A percentile compares a stretch with the other conserved stretches of the same genome.
These are phyloP conservation scores for Ornithoptera alexandrae DNA, from an alignment of 2,888 invertebrate species.

Conservation along the genomic window DNA sequence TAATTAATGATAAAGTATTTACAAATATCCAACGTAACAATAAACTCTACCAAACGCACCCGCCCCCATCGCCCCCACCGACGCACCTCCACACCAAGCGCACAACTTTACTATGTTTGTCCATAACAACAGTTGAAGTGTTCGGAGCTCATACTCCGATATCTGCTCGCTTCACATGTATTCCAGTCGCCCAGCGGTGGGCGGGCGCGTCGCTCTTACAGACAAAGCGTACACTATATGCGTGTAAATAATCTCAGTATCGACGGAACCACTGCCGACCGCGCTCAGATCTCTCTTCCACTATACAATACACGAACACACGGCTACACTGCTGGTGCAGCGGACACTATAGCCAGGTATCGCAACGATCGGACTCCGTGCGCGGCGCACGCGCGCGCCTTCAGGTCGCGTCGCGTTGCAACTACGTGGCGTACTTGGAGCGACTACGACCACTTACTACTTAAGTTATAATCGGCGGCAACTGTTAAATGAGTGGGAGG, in stretches of 20 bases:
- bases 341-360: not conserved
- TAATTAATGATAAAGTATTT: constrained; percentile 58
- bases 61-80: too few relatives aligned
- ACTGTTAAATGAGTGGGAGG: not conserved
- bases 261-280: not conserved
- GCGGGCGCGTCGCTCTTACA: too few relatives aligned
- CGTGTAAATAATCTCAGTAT: constrained; percentile 8
- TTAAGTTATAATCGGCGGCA: not conserved
- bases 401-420: not conserved
- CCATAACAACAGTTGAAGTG: not conserved
- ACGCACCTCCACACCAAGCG: too few relatives aligned
- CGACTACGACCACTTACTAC: not conserved
- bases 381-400: not conserved
- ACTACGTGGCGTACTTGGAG: too few relatives aligned
- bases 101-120: too few relatives aligned
- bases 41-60: constrained; percentile 36
- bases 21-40: constrained; percentile 64
- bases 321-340: not conserved
- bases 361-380: not conserved
- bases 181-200: too few relatives aligned
- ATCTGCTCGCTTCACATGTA: not conserved
- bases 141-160: too few relatives aligned
- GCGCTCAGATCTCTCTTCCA: constrained; percentile 21
- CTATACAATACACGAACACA: constrained; percentile 19
- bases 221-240: too few relatives aligned